Evolutionary conservation across 2,888 invertebrate species (phyloP), one percentile per base, ranked within the genome.

Genomic region (Ganaspis brasiliensis): DNA sequence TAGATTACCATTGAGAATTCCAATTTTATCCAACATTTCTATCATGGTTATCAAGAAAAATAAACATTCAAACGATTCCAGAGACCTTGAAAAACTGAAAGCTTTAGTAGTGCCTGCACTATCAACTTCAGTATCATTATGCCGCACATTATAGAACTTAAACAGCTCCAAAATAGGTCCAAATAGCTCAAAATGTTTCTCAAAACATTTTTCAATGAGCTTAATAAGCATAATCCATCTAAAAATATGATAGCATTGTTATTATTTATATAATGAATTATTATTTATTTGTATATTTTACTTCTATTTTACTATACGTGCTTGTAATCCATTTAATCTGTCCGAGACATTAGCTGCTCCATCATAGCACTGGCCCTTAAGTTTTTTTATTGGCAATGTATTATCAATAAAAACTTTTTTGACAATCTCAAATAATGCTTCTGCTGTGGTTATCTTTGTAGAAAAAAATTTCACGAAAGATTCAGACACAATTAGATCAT

Each of bases 291-390:
- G n/a, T n/a, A n/a, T n/a, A n/a, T n/a, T n/a, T n/a, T n/a, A n/a
- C n/a, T n/a, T n/a, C n/a, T n/a, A n/a, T n/a, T n/a, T n/a, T n/a
- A n/a, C n/a, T n/a, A n/a, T 61, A 19, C 55, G 79, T 16, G 75
- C 63, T 74, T 81, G 78, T 49, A 80, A 59, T 14, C 81, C 80
- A 37, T 76, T 76, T 31, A 82, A 71, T 76, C 72, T 76, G n/a
- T 80, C 80, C 16, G 74, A 74, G 40, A 81, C 71, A 45, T 82
- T 82, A 14, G 76, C 21, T 19, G 81, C 79, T 5, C 82, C 82
- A 71, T 82, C 81, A 63, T 74, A 80, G 72, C 81, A 82, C 59
- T 80, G 80, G 4, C 82, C 80, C 71, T 75, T 67, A n/a, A 77
- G 57, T 52, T 82, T 61, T 12, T 21, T 16, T 10, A 79, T 52